Evolutionary conservation across 2,888 invertebrate species (phyloP), one percentile per base, ranked within the genome.

Genomic region (Ectemnius continuus): DNA sequence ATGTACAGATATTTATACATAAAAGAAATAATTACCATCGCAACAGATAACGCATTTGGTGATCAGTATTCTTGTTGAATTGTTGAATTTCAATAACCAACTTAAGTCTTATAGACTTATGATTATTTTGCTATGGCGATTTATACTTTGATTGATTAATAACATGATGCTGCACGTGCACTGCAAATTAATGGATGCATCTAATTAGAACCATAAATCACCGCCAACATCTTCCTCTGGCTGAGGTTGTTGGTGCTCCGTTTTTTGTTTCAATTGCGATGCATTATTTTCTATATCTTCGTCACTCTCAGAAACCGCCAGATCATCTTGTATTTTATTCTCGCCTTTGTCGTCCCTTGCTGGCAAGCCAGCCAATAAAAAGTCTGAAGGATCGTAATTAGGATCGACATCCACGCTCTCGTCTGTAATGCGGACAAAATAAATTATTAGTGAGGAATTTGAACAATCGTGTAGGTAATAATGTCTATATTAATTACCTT

Each of bases 351-450:
- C 88, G 4, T 91, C 88, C 74, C 90, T 83, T 2, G 86, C 88
- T 46, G 91, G 89, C 57, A 93, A 88, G 45, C 92, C 92, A 18
- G 93, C 93, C 90, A 95, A 92, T 63, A 97, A 92, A 89, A 97
- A 96, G 90, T 96, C 97, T 0, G 96, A 96, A 0, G 97, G 96
- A 91, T 97, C 97, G 90, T 97, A 97, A 86, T 94, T 95, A 0
- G 95, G 94, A 91, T 96, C 96, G 23, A 95, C 93, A 82, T 95
- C 95, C 92, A 95, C 94, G 71, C 94, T 94, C 88, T 95, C 95
- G 83, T 95, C 95, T 93, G 87, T 74, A 61, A 75, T 4, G 36
- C 2, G 4, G 5, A 8, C 0, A 11, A 36, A 8, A 36, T 8
- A 11, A 36, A 36, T 8, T 4, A 11, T 36, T 36, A 8, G 8